A percentile compares a stretch with the other conserved stretches of the same genome.
Evolutionary conservation across 2,888 invertebrate genomes (phyloP).

Genomic region (Parapristionchus giblindavisi): DNA sequence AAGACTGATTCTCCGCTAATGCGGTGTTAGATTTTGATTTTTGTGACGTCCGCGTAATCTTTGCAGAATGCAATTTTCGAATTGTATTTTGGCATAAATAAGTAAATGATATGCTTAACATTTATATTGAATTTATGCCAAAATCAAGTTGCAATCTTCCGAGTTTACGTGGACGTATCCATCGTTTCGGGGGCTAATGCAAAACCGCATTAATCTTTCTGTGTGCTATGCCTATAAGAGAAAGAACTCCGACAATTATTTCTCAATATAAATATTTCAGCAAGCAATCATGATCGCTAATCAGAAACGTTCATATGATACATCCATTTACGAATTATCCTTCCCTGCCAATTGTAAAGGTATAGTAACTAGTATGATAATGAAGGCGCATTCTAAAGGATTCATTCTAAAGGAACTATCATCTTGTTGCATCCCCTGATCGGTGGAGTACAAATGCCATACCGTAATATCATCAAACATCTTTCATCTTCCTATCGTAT

Average conservation of each 20-base stretch:
- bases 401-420: neutral
- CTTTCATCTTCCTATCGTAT: neutral
- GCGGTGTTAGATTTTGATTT: too few species aligned
- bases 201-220: too few species aligned
- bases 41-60: too few species aligned
- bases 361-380: neutral
- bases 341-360: neutral
- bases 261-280: constrained; percentile 16
- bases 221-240: too few species aligned
- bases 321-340: neutral
- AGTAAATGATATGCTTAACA: neutral
- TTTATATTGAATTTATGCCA: neutral
- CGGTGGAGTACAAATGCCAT: constrained; percentile 28
- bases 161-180: too few species aligned
- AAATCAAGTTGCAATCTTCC: too few species aligned
- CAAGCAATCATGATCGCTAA: neutral
- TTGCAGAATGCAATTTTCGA: too few species aligned
- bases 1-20: too few species aligned
- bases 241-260: neutral
- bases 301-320: neutral
- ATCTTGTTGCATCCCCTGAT: constrained; percentile 8
- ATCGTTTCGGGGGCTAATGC: too few species aligned
- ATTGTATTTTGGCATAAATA: too few species aligned
- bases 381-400: neutral
- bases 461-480: constrained; percentile 10